phyloP scores from a whole-genome alignment of 2,113 vertebrate species.

The Phycodurus eques region DNA sequence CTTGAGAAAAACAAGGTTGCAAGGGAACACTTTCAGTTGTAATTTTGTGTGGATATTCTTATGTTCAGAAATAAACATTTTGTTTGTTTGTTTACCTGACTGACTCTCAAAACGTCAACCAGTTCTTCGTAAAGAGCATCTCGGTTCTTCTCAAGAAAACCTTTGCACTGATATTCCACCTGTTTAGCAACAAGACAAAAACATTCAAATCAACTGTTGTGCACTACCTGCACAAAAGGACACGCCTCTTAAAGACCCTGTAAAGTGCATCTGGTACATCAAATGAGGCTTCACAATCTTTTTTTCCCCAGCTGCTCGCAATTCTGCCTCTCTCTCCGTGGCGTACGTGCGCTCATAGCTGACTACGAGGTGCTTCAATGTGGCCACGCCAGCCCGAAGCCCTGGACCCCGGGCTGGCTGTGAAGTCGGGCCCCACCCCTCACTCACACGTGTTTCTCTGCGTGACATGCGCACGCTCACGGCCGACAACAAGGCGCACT shows the following conservation, averaged over 20 bases:
- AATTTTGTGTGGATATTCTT: neutral
- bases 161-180: conserved; percentile 93
- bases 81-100: conserved; percentile 78
- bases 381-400: too few species aligned
- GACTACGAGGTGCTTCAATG: too few species aligned
- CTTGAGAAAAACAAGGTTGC: neutral
- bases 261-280: too few species aligned
- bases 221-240: neutral
- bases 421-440: too few species aligned
- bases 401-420: too few species aligned
- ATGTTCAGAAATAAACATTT: neutral
- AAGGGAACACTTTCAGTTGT: neutral
- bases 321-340: too few species aligned
- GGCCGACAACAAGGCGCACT: too few species aligned
- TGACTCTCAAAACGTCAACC: conserved; percentile 81
- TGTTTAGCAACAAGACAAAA: conserved; percentile 43
- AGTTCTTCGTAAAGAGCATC: conserved; percentile 90
- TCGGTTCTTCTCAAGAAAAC: conserved; percentile 97
- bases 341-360: too few species aligned
- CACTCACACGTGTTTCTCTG: too few species aligned
- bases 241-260: neutral
- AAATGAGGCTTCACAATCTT: too few species aligned
- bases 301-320: too few species aligned
- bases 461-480: too few species aligned
- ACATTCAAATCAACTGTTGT: neutral